phyloP scores from a whole-genome alignment of 2,888 invertebrate species.

The Acleris laterana region DNA sequence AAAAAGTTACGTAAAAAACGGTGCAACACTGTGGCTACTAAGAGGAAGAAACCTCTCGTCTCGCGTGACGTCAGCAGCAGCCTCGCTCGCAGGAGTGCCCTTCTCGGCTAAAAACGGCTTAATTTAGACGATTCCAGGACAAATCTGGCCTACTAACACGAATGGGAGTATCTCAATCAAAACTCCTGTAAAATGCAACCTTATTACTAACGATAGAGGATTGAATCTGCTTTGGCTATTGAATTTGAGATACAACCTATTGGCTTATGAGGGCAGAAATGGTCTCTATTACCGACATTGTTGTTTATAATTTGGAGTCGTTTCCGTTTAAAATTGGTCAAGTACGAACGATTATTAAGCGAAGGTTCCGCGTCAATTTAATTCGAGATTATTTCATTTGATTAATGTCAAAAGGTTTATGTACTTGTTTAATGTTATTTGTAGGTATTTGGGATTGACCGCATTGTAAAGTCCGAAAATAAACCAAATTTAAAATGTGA shows the following conservation, averaged over 20 bases:
- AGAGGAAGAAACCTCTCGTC: slow-evolving; percentile 14
- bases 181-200: too few species aligned
- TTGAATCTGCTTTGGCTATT: too few species aligned
- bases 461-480: background rate
- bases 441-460: too few species aligned
- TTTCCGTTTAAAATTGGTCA: slow-evolving; percentile 24
- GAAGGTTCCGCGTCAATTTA: background rate
- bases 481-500: background rate
- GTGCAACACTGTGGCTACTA: background rate
- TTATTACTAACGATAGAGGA: too few species aligned
- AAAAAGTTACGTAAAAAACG: slow-evolving; percentile 3
- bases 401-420: too few species aligned
- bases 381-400: background rate
- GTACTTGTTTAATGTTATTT: too few species aligned
- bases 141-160: slow-evolving; percentile 29
- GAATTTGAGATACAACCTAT: too few species aligned
- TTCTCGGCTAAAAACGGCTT: slow-evolving; percentile 59
- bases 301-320: slow-evolving; percentile 38
- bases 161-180: too few species aligned
- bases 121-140: slow-evolving; percentile 60
- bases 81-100: slow-evolving; percentile 47
- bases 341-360: background rate
- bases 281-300: slow-evolving; percentile 47
- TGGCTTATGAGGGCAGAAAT: slow-evolving; percentile 30
- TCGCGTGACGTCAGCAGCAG: slow-evolving; percentile 38